Percentiles rank a stretch among this genome's conserved stretches.
phyloP scores from a whole-genome alignment of 2,113 vertebrate genomes.

The Etheostoma spectabile region DNA sequence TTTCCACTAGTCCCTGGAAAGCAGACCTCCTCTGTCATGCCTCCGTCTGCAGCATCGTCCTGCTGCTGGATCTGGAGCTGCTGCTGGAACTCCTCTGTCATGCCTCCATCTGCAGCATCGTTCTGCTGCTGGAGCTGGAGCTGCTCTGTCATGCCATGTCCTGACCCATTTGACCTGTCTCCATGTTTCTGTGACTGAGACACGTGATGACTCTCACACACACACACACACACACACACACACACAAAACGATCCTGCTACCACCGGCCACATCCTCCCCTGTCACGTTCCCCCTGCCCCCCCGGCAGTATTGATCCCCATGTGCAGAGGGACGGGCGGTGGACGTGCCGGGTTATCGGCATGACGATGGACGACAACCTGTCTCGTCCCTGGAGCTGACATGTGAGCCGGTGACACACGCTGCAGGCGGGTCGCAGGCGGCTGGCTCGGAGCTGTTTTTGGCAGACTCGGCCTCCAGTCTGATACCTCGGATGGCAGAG shows the following conservation, averaged over 20 bases:
- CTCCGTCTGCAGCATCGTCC: background rate
- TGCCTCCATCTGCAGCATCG: too few relatives aligned
- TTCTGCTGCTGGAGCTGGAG: background rate
- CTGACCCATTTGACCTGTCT: constrained; percentile 9
- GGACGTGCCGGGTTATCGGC: constrained; percentile 35
- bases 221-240: constrained; percentile 1
- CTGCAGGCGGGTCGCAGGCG: constrained; percentile 50
- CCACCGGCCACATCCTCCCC: background rate
- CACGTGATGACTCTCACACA: constrained; percentile 10
- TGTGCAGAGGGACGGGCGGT: constrained; percentile 8
- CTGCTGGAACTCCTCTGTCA: too few relatives aligned
- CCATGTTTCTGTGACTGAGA: background rate
- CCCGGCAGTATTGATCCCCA: constrained; percentile 39
- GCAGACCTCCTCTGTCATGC: background rate
- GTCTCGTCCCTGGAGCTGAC: constrained; percentile 51
- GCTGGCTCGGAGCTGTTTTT: constrained; percentile 36
- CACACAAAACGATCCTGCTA: background rate
- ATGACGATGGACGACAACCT: constrained; percentile 31
- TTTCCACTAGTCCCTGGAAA: background rate
- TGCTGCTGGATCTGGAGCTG: background rate
- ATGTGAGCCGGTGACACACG: constrained; percentile 39
- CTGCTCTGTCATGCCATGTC: background rate
- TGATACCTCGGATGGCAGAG: constrained; percentile 41
- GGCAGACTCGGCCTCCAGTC: constrained; percentile 56
- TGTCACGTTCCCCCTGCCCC: constrained; percentile 50